Conservation (phyloP, 1,140 invertebrate genomes). For the Drosophila repletoides region DNA sequence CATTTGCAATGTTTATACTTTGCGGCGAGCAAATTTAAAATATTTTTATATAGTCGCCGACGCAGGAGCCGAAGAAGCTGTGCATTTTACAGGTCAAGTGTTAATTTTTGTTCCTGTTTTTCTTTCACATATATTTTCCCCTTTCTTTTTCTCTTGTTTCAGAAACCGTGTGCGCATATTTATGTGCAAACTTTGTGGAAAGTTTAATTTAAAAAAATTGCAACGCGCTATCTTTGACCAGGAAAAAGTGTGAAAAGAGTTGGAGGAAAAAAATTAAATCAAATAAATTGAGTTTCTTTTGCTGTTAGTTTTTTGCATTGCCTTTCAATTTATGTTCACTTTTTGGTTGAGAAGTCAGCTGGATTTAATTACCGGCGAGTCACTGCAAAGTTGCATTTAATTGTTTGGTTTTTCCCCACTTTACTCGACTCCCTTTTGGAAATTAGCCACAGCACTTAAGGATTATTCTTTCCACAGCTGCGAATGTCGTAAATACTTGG, state of each 20-base stretch:
- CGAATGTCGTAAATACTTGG: constrained; percentile 1
- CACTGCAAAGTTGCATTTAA: constrained; percentile 6
- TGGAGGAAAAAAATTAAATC: constrained; percentile 21
- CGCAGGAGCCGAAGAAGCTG: constrained; percentile 13
- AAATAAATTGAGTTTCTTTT: constrained; percentile 44
- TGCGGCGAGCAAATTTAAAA: constrained; percentile 51
- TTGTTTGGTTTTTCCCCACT: constrained; percentile 17
- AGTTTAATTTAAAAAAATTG: constrained; percentile 59
- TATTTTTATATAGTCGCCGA: constrained; percentile 34
- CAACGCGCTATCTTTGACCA: constrained; percentile 22
- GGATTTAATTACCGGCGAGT: constrained; percentile 24
- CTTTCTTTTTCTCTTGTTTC: constrained; percentile 10
- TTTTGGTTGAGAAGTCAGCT: not conserved
- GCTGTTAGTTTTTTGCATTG: not conserved
- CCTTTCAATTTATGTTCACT: constrained; percentile 25
- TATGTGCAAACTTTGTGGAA: constrained; percentile 51
- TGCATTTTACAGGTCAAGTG: constrained; percentile 59
- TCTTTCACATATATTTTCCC: not conserved
- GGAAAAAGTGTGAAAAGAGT: not conserved
- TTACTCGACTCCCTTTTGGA: not conserved
- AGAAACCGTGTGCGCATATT: constrained; percentile 33
- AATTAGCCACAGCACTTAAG: constrained; percentile 7
- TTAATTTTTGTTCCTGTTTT: constrained; percentile 45
- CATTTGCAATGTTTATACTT: constrained; percentile 27
- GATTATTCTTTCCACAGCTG: not conserved